phyloP scores from a whole-genome alignment of 2,888 invertebrate genomes.

The Cataglyphis albicans region DNA sequence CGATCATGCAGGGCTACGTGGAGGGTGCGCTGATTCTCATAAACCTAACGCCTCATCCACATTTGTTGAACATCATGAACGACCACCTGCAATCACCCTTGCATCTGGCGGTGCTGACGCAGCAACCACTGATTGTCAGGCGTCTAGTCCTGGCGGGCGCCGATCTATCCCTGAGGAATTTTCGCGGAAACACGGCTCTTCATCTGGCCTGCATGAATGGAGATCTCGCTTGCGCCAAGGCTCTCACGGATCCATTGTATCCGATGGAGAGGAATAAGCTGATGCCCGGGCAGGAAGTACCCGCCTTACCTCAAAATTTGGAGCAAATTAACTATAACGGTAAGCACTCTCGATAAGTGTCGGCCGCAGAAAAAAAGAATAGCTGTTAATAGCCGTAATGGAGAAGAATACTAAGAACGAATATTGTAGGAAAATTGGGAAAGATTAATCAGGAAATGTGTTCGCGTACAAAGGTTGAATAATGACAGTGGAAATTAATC shows the following conservation, averaged over 20 bases:
- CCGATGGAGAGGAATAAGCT: slow-evolving; percentile 85
- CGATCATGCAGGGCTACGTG: slow-evolving; percentile 92
- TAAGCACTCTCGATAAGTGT: slow-evolving; percentile 86
- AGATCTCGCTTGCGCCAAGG: slow-evolving; percentile 90
- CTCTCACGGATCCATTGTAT: slow-evolving; percentile 90
- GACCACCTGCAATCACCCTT: slow-evolving; percentile 93
- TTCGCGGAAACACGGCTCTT: slow-evolving; percentile 94
- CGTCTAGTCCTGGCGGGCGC: slow-evolving; percentile 94
- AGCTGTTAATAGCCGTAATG: not conserved
- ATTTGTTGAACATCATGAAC: slow-evolving; percentile 92
- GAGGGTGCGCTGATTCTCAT: slow-evolving; percentile 92
- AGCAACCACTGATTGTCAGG: slow-evolving; percentile 91
- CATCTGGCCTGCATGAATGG: slow-evolving; percentile 93
- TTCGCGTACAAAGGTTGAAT: not conserved
- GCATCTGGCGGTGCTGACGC: slow-evolving; percentile 93
- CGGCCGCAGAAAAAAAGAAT: not conserved
- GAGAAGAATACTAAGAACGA: not conserved
- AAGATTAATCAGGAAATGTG: not conserved
- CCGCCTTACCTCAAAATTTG: slow-evolving; percentile 88
- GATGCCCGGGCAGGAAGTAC: slow-evolving; percentile 84
- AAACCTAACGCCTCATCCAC: slow-evolving; percentile 91
- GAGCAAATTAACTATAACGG: slow-evolving; percentile 95
- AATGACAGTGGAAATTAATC: not conserved
- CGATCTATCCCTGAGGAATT: slow-evolving; percentile 88
- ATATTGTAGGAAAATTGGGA: slow-evolving; percentile 1